Evolutionary conservation across 2,797 vertebrate genomes (phyloP), one percentile per base, ranked within the genome.

Genomic region (Manis pentadactyla): DNA sequence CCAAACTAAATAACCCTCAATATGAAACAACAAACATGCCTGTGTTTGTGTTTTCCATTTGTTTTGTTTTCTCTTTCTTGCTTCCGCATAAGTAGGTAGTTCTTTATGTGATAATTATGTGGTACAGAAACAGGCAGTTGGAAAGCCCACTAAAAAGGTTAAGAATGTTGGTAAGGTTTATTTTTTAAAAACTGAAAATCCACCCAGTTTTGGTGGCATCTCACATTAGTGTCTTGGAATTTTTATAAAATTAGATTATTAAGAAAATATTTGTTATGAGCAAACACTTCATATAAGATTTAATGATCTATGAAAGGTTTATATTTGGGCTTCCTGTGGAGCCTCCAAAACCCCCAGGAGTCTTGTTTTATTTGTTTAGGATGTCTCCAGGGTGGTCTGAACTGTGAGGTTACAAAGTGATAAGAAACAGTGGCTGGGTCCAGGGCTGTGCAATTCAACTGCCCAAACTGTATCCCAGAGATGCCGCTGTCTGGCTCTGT

Each of bases 21-120:
- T 97, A 96, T 92, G 97, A 97, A 98, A 98, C 96, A 97, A 98
- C 97, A 97, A 98, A 97, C 97, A 97, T 95, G 97, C 79, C 89
- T 92, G 66, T 97, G 97, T 97, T 97, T 97, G 97, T 98, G 93
- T 96, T 97, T 97, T 95, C 91, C 89, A 37, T 96, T 97, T 96
- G 93, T 96, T 97, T 92, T 94, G 93, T 95, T 96, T 95, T 93
- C 75, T 69, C 88, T 94, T 97, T 77, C 84, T 97, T 92, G 86
- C 94, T 96, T 94, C 91, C 39, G 42, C 59, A 12, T 90, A 96
- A 96, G 77, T 96, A 94, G 97, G 82, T 82, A 95, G 68, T 74
- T 96, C 77, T 94, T 95, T 94, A 87, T 82, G 81, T 92, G 97
- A 90, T 97, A 93, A 97, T 97, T 97, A 94, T 4, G 13, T 57